Conservation (phyloP, 2,113 vertebrate genomes). For the Dendrocopos noguchii region DNA sequence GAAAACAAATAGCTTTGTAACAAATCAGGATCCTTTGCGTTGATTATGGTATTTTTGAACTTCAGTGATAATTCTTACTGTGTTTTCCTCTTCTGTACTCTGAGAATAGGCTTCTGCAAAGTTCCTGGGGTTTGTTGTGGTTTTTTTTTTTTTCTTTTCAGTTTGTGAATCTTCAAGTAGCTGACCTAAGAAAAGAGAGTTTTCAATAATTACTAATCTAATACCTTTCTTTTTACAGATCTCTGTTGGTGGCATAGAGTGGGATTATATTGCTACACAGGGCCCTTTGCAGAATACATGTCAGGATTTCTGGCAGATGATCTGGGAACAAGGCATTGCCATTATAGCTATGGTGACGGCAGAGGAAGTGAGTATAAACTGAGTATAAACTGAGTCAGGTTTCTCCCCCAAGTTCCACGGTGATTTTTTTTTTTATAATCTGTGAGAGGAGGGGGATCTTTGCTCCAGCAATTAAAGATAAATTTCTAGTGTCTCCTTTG, state of each 20-base stretch:
- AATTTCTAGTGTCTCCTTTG: neutral
- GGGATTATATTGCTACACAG: conserved; percentile 96
- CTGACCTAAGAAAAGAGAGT: neutral
- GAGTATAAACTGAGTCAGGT: neutral
- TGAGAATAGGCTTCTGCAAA: neutral
- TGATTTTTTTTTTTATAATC: neutral
- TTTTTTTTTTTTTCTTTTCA: neutral
- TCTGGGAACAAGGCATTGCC: conserved; percentile 95
- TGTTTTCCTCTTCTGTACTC: neutral
- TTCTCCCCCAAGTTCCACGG: neutral
- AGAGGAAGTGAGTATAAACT: conserved; percentile 86
- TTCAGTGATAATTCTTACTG: neutral
- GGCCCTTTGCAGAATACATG: conserved; percentile 93
- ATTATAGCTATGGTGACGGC: conserved; percentile 98
- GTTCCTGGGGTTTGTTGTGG: neutral
- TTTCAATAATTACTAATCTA: neutral
- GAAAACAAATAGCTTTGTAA: neutral
- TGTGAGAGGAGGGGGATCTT: neutral
- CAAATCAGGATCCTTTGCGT: neutral
- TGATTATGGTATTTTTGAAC: neutral
- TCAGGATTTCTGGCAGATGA: conserved; percentile 99
- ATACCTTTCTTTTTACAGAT: conserved; percentile 74
- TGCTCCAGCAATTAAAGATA: neutral
- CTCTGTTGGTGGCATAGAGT: conserved; percentile 87
- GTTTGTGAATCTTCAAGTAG: neutral